Percentiles rank a stretch among this genome's conserved stretches.
Conservation (phyloP, 2,888 invertebrate species). For the Parnassius apollo region DNA sequence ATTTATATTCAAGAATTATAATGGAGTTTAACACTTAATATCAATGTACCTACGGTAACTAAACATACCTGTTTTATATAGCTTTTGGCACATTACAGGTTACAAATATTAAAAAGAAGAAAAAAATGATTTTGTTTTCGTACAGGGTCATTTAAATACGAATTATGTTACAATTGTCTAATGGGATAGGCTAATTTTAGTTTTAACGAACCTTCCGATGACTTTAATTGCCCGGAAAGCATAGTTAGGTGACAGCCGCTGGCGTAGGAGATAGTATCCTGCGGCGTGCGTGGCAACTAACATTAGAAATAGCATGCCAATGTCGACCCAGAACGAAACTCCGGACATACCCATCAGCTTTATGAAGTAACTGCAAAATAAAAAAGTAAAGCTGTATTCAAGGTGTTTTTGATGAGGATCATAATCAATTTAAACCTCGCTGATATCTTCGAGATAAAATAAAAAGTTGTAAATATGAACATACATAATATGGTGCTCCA, state of each 20-base stretch:
- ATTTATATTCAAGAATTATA: too few relatives aligned
- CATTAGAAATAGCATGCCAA: conserved; percentile 82
- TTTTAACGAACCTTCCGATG: conserved; percentile 85
- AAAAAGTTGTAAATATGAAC: too few relatives aligned
- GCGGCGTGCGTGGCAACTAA: conserved; percentile 83
- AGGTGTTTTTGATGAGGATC: too few relatives aligned
- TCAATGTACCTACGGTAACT: too few relatives aligned
- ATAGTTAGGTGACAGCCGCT: conserved; percentile 85
- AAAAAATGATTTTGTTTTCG: too few relatives aligned
- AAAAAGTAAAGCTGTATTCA: neutral
- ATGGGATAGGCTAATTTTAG: conserved; percentile 76
- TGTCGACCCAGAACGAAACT: conserved; percentile 84
- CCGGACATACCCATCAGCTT: conserved; percentile 88
- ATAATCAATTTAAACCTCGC: too few relatives aligned
- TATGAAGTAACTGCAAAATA: conserved; percentile 82
- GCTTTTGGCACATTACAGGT: neutral
- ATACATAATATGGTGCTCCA: too few relatives aligned
- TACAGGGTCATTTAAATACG: neutral
- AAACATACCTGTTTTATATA: neutral
- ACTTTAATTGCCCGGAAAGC: conserved; percentile 87
- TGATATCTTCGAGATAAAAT: too few relatives aligned
- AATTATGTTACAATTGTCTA: conserved; percentile 13
- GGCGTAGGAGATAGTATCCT: conserved; percentile 87
- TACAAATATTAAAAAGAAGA: neutral
- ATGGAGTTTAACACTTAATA: too few relatives aligned